Conservation (phyloP, 2,113 vertebrate genomes). For the Odontophorus gujanensis region DNA sequence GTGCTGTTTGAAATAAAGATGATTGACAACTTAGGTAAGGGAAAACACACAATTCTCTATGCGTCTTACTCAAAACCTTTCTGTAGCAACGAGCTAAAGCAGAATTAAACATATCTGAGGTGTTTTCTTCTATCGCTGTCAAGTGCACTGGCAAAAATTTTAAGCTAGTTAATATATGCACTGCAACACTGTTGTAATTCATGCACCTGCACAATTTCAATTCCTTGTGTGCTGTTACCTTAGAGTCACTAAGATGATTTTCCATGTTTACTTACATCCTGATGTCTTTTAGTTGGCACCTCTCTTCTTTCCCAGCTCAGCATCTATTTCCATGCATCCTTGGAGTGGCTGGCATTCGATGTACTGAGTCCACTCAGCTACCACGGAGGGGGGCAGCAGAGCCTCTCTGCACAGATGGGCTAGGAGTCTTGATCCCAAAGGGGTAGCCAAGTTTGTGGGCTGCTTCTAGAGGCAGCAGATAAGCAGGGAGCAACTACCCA, state of each 20-base stretch:
- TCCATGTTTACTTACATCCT: not conserved
- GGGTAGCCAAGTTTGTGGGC: not conserved
- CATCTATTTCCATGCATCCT: not conserved
- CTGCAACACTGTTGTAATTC: not conserved
- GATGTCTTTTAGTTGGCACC: not conserved
- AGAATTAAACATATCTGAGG: not conserved
- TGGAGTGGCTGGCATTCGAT: not conserved
- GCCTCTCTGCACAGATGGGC: not conserved
- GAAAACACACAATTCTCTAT: not conserved
- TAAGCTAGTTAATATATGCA: not conserved
- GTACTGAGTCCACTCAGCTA: not conserved
- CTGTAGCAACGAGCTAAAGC: not conserved
- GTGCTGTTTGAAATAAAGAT: not conserved
- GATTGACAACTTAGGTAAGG: too few species aligned
- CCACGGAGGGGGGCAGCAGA: slow-evolving; percentile 48
- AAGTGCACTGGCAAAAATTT: not conserved
- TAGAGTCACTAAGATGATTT: not conserved
- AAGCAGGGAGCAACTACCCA: not conserved
- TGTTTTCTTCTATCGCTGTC: not conserved
- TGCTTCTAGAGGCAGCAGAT: not conserved
- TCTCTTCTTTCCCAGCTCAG: not conserved
- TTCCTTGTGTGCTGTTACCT: not conserved
- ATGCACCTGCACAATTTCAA: not conserved
- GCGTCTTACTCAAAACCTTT: rapidly evolving
- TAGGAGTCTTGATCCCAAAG: not conserved